A percentile compares a stretch with the other conserved stretches of the same genome.
Evolutionary conservation across 1,140 invertebrate species (phyloP).

Genomic region (Trypoxylus dichotomus): DNA sequence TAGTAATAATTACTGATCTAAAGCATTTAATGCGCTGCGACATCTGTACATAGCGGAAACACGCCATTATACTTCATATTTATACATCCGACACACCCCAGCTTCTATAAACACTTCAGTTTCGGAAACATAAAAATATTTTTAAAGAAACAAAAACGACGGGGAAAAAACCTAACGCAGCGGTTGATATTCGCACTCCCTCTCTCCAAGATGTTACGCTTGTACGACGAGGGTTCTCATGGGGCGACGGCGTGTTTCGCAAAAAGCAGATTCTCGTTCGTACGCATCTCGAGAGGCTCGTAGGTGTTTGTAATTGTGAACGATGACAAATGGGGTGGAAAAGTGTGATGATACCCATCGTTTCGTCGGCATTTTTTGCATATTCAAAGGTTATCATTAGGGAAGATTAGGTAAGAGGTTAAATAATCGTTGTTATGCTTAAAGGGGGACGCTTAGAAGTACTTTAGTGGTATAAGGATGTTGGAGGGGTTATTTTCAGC

Average conservation of each 20-base stretch:
- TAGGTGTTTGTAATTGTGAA: not conserved
- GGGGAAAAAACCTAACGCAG: not conserved
- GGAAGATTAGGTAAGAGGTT: no score
- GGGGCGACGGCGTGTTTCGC: not conserved
- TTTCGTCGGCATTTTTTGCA: not conserved
- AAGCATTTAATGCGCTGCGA: not conserved
- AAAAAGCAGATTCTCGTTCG: not conserved
- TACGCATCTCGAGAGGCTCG: not conserved
- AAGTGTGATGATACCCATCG: not conserved
- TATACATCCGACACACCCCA: not conserved
- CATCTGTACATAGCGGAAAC: not conserved
- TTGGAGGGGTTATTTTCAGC: no score
- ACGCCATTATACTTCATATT: not conserved
- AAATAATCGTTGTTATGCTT: no score
- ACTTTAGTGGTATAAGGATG: not conserved
- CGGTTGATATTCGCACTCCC: constrained; percentile 3
- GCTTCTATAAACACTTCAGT: not conserved
- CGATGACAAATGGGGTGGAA: constrained; percentile 16
- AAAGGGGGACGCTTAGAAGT: not conserved
- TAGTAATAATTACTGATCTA: not conserved
- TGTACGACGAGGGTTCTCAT: not conserved
- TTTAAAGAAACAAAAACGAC: constrained; percentile 6
- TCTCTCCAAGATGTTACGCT: not conserved
- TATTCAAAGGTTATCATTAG: not conserved
- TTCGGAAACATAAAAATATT: constrained; percentile 24